phyloP scores from a whole-genome alignment of 2,888 invertebrate species.

The Leptopilina drosophilae region DNA sequence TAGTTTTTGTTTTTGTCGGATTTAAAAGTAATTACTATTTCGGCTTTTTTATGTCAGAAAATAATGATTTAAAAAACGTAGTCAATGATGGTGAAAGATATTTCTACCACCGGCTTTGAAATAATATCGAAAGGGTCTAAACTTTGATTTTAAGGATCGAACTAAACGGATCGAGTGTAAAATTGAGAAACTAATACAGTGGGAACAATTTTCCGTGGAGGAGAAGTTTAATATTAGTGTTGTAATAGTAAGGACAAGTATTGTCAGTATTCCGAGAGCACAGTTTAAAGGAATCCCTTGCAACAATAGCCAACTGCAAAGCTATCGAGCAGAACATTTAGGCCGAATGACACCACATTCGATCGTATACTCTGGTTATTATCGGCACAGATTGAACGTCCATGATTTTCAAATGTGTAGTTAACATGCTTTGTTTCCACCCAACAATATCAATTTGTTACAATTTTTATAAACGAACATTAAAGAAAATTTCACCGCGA shows the following conservation, averaged over 20 bases:
- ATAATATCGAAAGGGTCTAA: neutral
- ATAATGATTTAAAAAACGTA: neutral
- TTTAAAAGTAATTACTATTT: too few relatives aligned
- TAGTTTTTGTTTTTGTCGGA: too few relatives aligned
- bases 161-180: neutral
- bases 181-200: conserved; percentile 46
- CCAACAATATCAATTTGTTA: neutral
- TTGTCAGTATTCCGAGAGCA: neutral
- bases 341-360: conserved; percentile 61
- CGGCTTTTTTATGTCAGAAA: too few relatives aligned
- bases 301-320: conserved; percentile 55
- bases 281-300: neutral
- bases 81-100: neutral
- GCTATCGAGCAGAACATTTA: conserved; percentile 47
- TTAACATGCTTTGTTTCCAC: conserved; percentile 6
- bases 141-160: neutral
- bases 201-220: conserved; percentile 61
- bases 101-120: neutral
- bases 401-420: conserved; percentile 49
- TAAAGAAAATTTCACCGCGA: too few relatives aligned
- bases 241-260: conserved; percentile 48
- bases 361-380: conserved; percentile 64
- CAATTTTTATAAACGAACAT: neutral
- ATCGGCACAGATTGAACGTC: conserved; percentile 62
- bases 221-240: conserved; percentile 63